phyloP scores from a whole-genome alignment of 2,797 vertebrate species.

The Danio aesculapii region DNA sequence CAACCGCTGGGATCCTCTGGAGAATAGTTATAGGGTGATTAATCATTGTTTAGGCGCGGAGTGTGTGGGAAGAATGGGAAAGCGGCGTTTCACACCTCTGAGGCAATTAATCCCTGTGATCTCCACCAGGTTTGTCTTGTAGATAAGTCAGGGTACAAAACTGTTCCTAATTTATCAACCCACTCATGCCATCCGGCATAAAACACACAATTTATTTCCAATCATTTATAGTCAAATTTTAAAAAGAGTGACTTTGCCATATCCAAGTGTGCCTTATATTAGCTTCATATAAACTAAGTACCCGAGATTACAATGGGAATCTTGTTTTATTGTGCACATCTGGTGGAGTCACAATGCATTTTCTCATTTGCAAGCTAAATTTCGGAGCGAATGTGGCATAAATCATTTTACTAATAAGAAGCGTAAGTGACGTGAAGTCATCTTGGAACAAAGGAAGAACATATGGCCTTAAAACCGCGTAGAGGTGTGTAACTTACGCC shows the following conservation, averaged over 20 bases:
- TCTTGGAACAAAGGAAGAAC: conserved; percentile 99
- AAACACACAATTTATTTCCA: conserved; percentile 99
- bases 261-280: conserved; percentile 97
- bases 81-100: conserved; percentile 99
- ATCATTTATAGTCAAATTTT: conserved; percentile 99
- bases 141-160: conserved; percentile 99
- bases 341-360: conserved; percentile 99
- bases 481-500: conserved; percentile 83
- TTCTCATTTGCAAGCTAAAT: conserved; percentile 99
- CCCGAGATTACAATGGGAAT: conserved; percentile 99
- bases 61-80: conserved; percentile 96
- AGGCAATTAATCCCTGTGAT: conserved; percentile 99
- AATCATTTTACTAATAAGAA: conserved; percentile 99
- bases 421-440: conserved; percentile 99
- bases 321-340: conserved; percentile 99
- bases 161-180: conserved; percentile 99
- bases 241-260: conserved; percentile 99
- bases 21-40: conserved; percentile 99
- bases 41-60: conserved; percentile 99
- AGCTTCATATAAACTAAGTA: conserved; percentile 99
- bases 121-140: conserved; percentile 99
- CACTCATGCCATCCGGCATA: conserved; percentile 98
- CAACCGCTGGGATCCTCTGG: conserved; percentile 94
- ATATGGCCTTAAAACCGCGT: conserved; percentile 97
- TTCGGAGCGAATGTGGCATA: conserved; percentile 99